These are phyloP conservation scores for Sicus ferrugineus DNA, from an alignment of 2,888 invertebrate species.

Conservation along the genomic window DNA sequence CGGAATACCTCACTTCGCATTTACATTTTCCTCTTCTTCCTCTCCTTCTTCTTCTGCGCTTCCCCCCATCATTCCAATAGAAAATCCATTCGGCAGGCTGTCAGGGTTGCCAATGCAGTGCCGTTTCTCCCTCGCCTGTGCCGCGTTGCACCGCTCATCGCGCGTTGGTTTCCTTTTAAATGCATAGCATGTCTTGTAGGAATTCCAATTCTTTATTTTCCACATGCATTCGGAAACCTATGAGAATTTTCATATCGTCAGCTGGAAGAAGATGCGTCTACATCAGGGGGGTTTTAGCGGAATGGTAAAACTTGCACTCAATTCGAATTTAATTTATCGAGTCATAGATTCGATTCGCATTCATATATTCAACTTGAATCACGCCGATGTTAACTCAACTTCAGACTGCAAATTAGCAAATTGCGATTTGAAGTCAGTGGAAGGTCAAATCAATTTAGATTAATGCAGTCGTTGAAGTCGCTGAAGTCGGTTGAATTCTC, in stretches of 20 bases:
- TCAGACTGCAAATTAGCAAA: too few species aligned
- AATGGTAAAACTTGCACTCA: too few species aligned
- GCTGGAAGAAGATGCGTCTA: neutral
- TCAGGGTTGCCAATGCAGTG: neutral
- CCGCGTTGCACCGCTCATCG: neutral
- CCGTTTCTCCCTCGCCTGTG: neutral
- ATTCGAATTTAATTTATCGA: too few species aligned
- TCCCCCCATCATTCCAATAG: slow-evolving; percentile 8
- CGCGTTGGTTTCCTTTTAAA: neutral
- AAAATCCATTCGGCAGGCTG: slow-evolving; percentile 23
- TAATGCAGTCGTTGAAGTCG: too few species aligned
- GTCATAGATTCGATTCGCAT: too few species aligned
- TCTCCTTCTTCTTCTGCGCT: neutral
- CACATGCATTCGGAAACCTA: slow-evolving; percentile 15
- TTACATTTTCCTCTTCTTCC: neutral
- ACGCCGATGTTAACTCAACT: too few species aligned
- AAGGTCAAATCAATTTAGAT: too few species aligned
- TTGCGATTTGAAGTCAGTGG: too few species aligned
- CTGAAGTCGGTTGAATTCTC: too few species aligned
- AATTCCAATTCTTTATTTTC: slow-evolving; percentile 11
- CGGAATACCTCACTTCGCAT: neutral
- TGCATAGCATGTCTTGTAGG: slow-evolving; percentile 19
- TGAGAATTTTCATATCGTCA: slow-evolving; percentile 10
- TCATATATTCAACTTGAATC: too few species aligned
- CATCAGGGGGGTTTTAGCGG: neutral